phyloP scores from a whole-genome alignment of 30 jellyfish, hydroid and myxozoan genomes.

The Hydractinia symbiolongicarpus region DNA sequence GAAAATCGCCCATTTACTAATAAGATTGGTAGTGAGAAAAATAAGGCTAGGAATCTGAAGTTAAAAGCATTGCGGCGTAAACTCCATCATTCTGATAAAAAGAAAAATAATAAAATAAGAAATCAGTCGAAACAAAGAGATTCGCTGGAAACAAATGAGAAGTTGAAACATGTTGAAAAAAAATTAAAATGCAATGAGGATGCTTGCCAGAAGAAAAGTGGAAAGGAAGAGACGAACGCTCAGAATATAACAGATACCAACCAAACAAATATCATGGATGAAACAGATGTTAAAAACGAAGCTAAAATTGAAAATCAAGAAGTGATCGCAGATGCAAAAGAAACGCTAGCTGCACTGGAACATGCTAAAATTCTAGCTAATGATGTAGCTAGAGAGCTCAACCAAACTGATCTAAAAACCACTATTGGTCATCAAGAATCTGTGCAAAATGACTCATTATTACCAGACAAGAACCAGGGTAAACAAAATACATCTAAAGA shows the following conservation, averaged over 20 bases:
- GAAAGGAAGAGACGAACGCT: constrained; percentile 1
- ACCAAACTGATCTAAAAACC: background rate
- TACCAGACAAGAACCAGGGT: background rate
- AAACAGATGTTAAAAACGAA: constrained; percentile 11
- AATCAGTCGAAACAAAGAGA: background rate
- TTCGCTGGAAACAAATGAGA: background rate
- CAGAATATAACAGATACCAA: background rate
- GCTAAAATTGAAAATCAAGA: constrained; percentile 1
- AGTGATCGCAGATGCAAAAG: background rate
- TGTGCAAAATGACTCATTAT: background rate
- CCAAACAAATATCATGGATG: constrained; percentile 9
- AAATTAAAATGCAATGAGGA: background rate
- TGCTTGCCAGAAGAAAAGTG: constrained; percentile 3
- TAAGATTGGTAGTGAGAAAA: background rate
- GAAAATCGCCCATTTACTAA: background rate
- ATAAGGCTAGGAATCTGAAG: background rate
- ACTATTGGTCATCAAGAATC: background rate
- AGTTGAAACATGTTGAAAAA: background rate
- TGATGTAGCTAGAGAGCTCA: constrained; percentile 24
- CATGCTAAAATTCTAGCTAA: constrained; percentile 25
- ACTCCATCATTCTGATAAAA: background rate
- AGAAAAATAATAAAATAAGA: background rate
- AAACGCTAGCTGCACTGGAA: constrained; percentile 7
- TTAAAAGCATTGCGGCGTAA: background rate
- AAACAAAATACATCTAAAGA: constrained; percentile 6